These are phyloP conservation scores for Pangasius krempfi DNA, from an alignment of 2,797 vertebrate species.

Conservation along the genomic window DNA sequence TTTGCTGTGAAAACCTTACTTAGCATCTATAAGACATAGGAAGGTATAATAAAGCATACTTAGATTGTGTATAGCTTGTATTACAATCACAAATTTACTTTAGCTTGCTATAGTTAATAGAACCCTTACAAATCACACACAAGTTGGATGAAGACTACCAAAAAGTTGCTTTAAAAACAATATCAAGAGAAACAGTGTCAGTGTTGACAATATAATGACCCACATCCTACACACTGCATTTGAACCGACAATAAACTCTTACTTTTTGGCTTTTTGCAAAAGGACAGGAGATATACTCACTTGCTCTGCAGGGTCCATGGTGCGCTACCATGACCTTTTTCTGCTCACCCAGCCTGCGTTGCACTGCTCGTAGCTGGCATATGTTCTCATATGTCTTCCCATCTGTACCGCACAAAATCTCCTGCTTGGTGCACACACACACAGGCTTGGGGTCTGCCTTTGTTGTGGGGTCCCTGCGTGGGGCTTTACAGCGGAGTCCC, in stretches of 20 bases:
- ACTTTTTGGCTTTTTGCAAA: not conserved
- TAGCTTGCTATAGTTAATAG: not conserved
- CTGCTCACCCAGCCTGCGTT: slow-evolving; percentile 39
- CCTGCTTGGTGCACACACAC: slow-evolving; percentile 62
- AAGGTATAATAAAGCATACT: not conserved
- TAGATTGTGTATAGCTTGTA: not conserved
- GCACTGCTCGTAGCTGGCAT: slow-evolving; percentile 60
- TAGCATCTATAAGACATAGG: not conserved
- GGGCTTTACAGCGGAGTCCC: slow-evolving; percentile 57
- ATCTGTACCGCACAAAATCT: slow-evolving; percentile 62
- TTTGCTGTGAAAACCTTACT: not conserved
- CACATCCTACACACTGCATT: not conserved
- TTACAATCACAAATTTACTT: not conserved
- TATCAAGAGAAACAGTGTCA: not conserved
- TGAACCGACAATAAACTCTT: not conserved
- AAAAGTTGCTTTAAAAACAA: not conserved
- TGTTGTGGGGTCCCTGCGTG: slow-evolving; percentile 16
- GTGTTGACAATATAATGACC: not conserved
- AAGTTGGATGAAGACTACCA: not conserved
- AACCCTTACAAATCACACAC: not conserved
- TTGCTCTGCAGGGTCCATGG: slow-evolving; percentile 61
- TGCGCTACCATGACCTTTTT: slow-evolving; percentile 53
- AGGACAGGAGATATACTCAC: slow-evolving; percentile 52
- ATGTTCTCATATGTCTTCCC: slow-evolving; percentile 64
- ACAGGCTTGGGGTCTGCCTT: slow-evolving; percentile 51